Conservation (phyloP, 1,140 invertebrate genomes). For the Chionoecetes opilio region DNA sequence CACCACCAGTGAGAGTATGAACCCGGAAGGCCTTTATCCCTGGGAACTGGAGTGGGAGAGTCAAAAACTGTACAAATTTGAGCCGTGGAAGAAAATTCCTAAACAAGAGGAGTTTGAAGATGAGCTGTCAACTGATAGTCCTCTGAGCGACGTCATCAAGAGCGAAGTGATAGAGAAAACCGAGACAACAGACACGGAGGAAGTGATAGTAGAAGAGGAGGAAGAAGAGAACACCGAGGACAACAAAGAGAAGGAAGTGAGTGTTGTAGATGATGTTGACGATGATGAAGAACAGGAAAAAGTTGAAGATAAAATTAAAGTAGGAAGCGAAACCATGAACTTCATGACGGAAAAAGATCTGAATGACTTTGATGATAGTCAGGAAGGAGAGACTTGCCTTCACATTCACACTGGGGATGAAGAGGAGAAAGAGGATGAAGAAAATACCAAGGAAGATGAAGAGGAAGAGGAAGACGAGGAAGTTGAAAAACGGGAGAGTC, state of each 20-base stretch:
- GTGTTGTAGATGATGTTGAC: not conserved
- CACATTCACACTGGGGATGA: slow-evolving; percentile 68
- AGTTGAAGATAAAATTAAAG: not conserved
- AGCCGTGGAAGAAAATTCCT: slow-evolving; percentile 53
- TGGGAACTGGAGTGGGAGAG: slow-evolving; percentile 80
- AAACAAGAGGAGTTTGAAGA: slow-evolving; percentile 53
- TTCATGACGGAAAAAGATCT: slow-evolving; percentile 38
- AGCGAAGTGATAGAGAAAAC: slow-evolving; percentile 20
- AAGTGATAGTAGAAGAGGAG: not conserved
- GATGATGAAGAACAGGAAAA: slow-evolving; percentile 22
- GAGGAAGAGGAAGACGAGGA: slow-evolving; percentile 17
- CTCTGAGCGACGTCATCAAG: slow-evolving; percentile 35
- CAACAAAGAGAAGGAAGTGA: slow-evolving; percentile 29
- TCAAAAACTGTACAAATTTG: slow-evolving; percentile 76
- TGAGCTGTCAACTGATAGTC: slow-evolving; percentile 52
- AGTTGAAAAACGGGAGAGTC: not conserved
- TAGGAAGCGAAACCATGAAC: slow-evolving; percentile 7
- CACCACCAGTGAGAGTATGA: not conserved
- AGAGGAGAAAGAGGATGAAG: slow-evolving; percentile 67
- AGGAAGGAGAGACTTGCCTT: slow-evolving; percentile 69
- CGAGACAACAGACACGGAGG: not conserved
- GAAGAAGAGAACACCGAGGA: slow-evolving; percentile 6
- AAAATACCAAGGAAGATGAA: slow-evolving; percentile 15
- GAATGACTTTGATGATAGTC: slow-evolving; percentile 66
- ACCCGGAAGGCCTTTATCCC: slow-evolving; percentile 74